Percentiles rank a stretch among this genome's conserved stretches.
phyloP scores from a whole-genome alignment of 1,140 invertebrate genomes.

The Archivesica marissinica region DNA sequence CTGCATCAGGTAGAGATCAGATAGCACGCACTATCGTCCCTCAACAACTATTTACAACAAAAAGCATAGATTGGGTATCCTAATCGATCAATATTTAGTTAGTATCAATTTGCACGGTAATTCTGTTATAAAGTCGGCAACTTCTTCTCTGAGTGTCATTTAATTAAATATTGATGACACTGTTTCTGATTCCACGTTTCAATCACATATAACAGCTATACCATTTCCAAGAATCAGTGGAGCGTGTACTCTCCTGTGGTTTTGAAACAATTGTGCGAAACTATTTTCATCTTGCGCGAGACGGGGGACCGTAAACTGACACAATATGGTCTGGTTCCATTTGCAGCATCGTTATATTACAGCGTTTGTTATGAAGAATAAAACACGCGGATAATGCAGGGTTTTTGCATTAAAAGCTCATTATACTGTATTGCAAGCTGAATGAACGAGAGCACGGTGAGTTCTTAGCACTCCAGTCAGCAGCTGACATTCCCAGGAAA shows the following conservation, averaged over 20 bases:
- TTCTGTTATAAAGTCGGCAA: conserved; percentile 26
- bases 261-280: conserved; percentile 7
- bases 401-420: background rate
- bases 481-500: background rate
- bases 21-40: no score
- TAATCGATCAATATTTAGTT: conserved; percentile 18
- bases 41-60: no score
- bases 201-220: background rate
- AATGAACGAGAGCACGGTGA: background rate
- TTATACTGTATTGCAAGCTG: background rate
- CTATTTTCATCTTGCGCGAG: background rate
- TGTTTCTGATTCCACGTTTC: background rate
- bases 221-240: conserved; percentile 9
- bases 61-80: background rate
- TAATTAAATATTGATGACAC: conserved; percentile 39
- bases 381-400: background rate
- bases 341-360: background rate
- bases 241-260: background rate
- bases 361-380: background rate
- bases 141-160: conserved; percentile 10
- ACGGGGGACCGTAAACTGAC: background rate
- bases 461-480: background rate
- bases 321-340: background rate
- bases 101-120: conserved; percentile 31
- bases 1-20: no score